Percentiles rank a stretch among this genome's conserved stretches.
Conservation (phyloP, 1,140 invertebrate genomes). For the Platyscapa corneri region DNA sequence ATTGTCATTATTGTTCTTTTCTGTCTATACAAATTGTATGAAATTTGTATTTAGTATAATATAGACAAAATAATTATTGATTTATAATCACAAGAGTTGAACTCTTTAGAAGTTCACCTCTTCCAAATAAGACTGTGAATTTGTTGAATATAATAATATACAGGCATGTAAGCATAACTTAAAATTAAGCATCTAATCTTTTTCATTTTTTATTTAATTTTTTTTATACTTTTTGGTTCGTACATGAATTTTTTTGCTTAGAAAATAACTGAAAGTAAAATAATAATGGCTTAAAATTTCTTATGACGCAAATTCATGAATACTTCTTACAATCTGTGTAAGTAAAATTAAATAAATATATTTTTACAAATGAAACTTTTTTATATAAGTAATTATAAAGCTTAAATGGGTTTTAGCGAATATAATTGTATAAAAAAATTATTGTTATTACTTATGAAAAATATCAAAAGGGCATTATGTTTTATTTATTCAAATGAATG, state of each 20-base stretch:
- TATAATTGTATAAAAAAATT: not conserved
- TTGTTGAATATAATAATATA: slow-evolving; percentile 62
- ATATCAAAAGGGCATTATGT: not conserved
- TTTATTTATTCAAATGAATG: not conserved
- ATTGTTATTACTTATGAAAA: not conserved
- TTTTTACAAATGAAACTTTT: not conserved
- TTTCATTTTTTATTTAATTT: not conserved
- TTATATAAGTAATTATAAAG: not conserved
- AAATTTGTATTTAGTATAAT: slow-evolving; percentile 64
- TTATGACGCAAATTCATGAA: not conserved
- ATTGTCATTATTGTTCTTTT: slow-evolving; percentile 52
- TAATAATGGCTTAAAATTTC: not conserved
- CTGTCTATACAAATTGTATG: slow-evolving; percentile 60
- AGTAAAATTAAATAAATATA: not conserved
- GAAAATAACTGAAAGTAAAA: not conserved
- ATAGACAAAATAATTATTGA: slow-evolving; percentile 52
- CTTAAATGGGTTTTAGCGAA: not conserved
- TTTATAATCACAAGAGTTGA: slow-evolving; percentile 42
- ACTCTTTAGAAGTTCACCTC: slow-evolving; percentile 60
- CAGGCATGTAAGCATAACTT: slow-evolving; percentile 61
- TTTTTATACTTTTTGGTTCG: slow-evolving; percentile 56
- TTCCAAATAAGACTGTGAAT: slow-evolving; percentile 71
- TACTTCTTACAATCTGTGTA: not conserved
- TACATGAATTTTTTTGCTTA: slow-evolving; percentile 61
- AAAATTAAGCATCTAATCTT: slow-evolving; percentile 43